These are phyloP conservation scores for Miichthys miiuy DNA, from an alignment of 2,797 vertebrate genomes.

Conservation along the genomic window DNA sequence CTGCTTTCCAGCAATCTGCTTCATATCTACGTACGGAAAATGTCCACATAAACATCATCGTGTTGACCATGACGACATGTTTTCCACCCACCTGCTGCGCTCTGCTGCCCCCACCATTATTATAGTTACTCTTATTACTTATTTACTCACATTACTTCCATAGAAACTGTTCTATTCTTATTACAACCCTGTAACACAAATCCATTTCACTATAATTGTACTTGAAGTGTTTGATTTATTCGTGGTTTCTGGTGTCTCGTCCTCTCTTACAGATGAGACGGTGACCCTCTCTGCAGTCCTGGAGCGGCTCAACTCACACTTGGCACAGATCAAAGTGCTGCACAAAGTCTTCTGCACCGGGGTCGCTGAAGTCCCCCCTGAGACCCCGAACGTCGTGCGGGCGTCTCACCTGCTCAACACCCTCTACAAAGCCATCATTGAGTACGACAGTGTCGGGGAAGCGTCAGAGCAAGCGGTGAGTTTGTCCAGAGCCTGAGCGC, in stretches of 20 bases:
- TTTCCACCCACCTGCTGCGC: neutral
- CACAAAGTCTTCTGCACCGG: conserved; percentile 97
- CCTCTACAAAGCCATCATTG: conserved; percentile 97
- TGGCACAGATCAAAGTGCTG: conserved; percentile 94
- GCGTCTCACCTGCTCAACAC: conserved; percentile 98
- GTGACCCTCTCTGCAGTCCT: conserved; percentile 92
- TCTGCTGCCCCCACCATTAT: neutral
- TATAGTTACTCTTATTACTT: too few relatives aligned
- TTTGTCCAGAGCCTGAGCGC: conserved; percentile 1
- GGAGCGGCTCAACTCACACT: conserved; percentile 90
- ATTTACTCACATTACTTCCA: too few relatives aligned
- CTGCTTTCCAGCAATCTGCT: neutral
- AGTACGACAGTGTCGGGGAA: conserved; percentile 95
- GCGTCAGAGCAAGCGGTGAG: conserved; percentile 94
- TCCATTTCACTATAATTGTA: too few relatives aligned
- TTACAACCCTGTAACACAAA: too few relatives aligned
- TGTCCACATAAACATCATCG: neutral
- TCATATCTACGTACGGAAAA: neutral
- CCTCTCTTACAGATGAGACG: conserved; percentile 88
- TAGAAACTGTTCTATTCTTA: too few relatives aligned
- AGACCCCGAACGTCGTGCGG: conserved; percentile 94
- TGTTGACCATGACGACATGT: neutral
- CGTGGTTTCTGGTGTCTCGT: neutral
- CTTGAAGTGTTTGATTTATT: neutral
- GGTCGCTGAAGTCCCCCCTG: conserved; percentile 95